Base-by-base conservation (phyloP, 2,113 vertebrate species). In the Myxocyprinus asiaticus region DNA sequence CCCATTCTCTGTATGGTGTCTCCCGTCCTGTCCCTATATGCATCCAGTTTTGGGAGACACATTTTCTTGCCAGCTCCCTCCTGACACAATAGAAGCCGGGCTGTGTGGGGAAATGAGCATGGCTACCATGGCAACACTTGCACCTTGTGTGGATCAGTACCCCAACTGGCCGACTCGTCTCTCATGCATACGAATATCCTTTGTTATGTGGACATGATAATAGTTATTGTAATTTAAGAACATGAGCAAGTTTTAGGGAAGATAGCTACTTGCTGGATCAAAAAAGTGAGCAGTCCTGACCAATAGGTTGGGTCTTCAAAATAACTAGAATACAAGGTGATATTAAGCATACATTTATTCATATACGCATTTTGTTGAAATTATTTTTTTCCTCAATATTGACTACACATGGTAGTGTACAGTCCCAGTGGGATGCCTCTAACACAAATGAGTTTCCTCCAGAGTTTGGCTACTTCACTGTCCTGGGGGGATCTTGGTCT, bases 181-280 rank as follows among this genome's bases (percentile, higher is more conserved):
- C 69, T 87, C 90, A 43, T 85, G 84, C 14, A 87, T 94, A 82
- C 90, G 91, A 81, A 93, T 96, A 96, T 96, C 95, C 93, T 96
- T 90, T 84, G 9, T 12, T 22, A 50, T 73, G 51, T 17, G 44
- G 7, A 48, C 43, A 77, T 42, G 33, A 14, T 42, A 7, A 14
- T 8, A 7, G 11, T 55, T 42, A 7, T 33, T 33, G 3, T 14
- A 53, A 33, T 33, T 33, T 8, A 33, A 7, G 5, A 42, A 7
- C 2, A 8, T 42, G 17, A 15, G 44, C n/a, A 17, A 45, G 53
- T 44, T 72, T 69, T 45, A 47, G 12, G 43, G 10, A 11, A 53
- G 3, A 33, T 33, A 33, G 22, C 22, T 66, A 9, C 64, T 9
- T 47, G 7, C 43, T 53, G 22, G 22, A 33, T 33, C 22, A 33